Evolutionary conservation across 2,797 vertebrate species (phyloP), one percentile per base, ranked within the genome.

Genomic region (Telmatherina bonti): DNA sequence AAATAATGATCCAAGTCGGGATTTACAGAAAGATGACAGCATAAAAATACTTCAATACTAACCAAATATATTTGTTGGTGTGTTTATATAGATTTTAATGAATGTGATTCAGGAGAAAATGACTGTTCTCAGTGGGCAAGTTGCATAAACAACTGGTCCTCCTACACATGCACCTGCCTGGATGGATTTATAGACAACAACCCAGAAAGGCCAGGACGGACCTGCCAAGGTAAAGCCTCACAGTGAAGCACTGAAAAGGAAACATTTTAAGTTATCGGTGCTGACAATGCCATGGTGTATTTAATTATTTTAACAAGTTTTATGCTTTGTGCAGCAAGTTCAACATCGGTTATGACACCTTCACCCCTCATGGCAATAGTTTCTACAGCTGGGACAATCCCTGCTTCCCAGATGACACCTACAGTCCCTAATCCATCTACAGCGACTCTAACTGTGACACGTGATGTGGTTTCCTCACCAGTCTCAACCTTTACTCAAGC

Each of bases 121-220:
- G 95, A 97, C 89, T 97, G 96, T 61, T 95, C 91, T 35, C 88
- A 36, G 0, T 87, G 88, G 76, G 93, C 94, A 0, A 36, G 20
- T 0, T 98, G 96, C 65, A 62, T 0, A 0, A 96, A 97, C 91
- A 95, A 76, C 2, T 73, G 90, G 16, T 94, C 90, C 11, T 96
- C 92, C 13, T 97, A 95, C 82, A 84, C 66, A 0, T 97, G 96
- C 75, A 61, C 2, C 65, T 97, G 96, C 63, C 55, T 8, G 15
- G 72, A 85, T 0, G 92, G 89, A 38, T 92, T 89, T 65, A 76
- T 55, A 43, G 94, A 93, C 67, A 64, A 49, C 27, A 79, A 83
- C 26, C 84, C 85, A 70, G 79, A 85, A 38, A 90, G 88, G 67
- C 92, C 91, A 18, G 96, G 95, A 60, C 93, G 94, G 83, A 88